Conservation (phyloP, 2,888 invertebrate genomes). For the Eupithecia tripunctaria region DNA sequence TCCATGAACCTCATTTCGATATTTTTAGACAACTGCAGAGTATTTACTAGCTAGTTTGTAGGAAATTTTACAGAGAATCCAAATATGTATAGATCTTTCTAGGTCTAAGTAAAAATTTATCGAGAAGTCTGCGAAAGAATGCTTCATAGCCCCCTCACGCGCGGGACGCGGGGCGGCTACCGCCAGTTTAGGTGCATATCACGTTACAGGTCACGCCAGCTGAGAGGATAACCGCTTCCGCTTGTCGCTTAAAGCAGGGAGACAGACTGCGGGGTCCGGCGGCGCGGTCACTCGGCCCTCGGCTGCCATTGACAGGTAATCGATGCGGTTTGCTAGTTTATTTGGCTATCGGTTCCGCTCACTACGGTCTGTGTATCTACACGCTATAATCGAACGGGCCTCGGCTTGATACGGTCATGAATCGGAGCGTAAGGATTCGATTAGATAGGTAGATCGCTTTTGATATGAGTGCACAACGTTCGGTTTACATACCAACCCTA, state of each 20-base stretch:
- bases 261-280: constrained; percentile 58
- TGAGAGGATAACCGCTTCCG: no score
- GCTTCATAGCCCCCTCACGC: no score
- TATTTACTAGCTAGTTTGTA: no score
- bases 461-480: constrained; percentile 50
- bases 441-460: constrained; percentile 53
- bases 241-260: constrained; percentile 22
- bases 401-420: constrained; percentile 68
- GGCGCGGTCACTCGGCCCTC: constrained; percentile 72
- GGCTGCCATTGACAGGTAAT: constrained; percentile 82
- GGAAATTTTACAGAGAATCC: no score
- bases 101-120: no score
- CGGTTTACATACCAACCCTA: not conserved
- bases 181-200: no score
- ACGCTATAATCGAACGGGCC: constrained; percentile 74
- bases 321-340: constrained; percentile 82
- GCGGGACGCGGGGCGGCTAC: no score
- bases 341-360: constrained; percentile 81
- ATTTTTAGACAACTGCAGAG: no score
- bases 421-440: constrained; percentile 63
- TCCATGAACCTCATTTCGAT: no score
- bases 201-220: no score
- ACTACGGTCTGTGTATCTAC: constrained; percentile 71
- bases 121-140: no score
- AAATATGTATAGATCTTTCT: no score